phyloP scores from a whole-genome alignment of 2,113 vertebrate genomes.

The Ceratotherium simum region DNA sequence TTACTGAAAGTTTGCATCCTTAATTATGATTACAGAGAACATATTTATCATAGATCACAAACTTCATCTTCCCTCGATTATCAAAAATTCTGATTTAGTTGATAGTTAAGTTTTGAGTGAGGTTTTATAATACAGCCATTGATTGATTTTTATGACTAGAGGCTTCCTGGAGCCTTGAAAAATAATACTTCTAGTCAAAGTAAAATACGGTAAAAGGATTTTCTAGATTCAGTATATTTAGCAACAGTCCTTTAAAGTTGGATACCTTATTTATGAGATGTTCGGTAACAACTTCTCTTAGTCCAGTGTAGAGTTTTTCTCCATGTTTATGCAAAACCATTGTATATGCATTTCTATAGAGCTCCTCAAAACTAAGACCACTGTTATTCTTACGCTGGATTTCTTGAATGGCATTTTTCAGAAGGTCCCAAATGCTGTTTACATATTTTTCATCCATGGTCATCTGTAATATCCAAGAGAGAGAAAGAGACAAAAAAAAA shows the following conservation, averaged over 20 bases:
- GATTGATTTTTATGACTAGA: constrained; percentile 39
- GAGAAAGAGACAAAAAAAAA: constrained; percentile 15
- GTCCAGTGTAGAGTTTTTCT: constrained; percentile 98
- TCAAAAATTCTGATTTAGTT: constrained; percentile 49
- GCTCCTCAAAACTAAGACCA: constrained; percentile 99
- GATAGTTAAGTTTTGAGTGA: constrained; percentile 10
- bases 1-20: constrained; percentile 16
- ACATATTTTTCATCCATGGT: constrained; percentile 99
- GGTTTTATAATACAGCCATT: constrained; percentile 43
- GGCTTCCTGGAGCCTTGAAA: constrained; percentile 47
- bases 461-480: constrained; percentile 91
- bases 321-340: constrained; percentile 99
- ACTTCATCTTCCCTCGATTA: constrained; percentile 50
- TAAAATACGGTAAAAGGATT: constrained; percentile 15
- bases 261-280: constrained; percentile 99
- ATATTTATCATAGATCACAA: constrained; percentile 11
- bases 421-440: constrained; percentile 99
- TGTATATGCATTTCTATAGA: constrained; percentile 99
- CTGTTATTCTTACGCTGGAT: constrained; percentile 99
- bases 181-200: constrained; percentile 51
- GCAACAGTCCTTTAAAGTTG: constrained; percentile 70
- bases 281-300: constrained; percentile 99
- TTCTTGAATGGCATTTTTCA: constrained; percentile 99
- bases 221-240: constrained; percentile 65
- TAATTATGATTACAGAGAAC: constrained; percentile 10